A percentile compares a stretch with the other conserved stretches of the same genome.
Evolutionary conservation across 1,140 invertebrate species (phyloP).

Genomic region (Trichogramma pretiosum): DNA sequence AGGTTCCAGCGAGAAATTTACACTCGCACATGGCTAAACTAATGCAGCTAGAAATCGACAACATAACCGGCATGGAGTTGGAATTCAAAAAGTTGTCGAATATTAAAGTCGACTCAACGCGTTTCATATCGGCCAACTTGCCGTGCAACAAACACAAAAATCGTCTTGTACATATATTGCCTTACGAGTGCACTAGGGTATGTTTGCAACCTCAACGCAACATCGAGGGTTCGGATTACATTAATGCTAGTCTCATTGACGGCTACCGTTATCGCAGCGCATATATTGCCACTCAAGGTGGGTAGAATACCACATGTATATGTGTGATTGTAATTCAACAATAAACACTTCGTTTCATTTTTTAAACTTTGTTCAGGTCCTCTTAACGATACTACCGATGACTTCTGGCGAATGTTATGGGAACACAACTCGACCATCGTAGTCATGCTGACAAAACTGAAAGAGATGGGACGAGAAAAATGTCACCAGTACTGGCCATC

Average conservation of each 20-base stretch:
- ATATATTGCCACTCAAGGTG: constrained; percentile 93
- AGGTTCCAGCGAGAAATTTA: constrained; percentile 84
- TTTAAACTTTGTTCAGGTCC: constrained; percentile 57
- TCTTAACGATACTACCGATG: constrained; percentile 88
- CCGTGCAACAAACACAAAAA: constrained; percentile 98
- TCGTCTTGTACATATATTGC: constrained; percentile 91
- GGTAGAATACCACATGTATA: background rate
- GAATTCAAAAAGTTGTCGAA: constrained; percentile 97
- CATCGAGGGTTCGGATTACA: constrained; percentile 95
- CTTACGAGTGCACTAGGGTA: constrained; percentile 91
- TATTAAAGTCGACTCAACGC: constrained; percentile 86
- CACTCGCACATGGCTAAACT: constrained; percentile 91
- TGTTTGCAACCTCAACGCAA: constrained; percentile 84
- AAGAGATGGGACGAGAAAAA: constrained; percentile 96
- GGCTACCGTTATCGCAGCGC: constrained; percentile 84
- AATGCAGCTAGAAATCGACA: constrained; percentile 71
- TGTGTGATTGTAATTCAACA: background rate
- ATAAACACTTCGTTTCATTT: too few relatives aligned
- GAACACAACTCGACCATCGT: constrained; percentile 99
- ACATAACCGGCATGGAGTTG: constrained; percentile 92
- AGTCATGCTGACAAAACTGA: constrained; percentile 95
- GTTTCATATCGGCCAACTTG: constrained; percentile 92
- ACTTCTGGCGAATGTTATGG: constrained; percentile 99
- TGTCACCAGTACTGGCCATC: constrained; percentile 99
- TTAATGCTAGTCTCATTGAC: constrained; percentile 97